A percentile compares a stretch with the other conserved stretches of the same genome.
Conservation (phyloP, 2,888 invertebrate species). For the Cecidostiba fungosa region DNA sequence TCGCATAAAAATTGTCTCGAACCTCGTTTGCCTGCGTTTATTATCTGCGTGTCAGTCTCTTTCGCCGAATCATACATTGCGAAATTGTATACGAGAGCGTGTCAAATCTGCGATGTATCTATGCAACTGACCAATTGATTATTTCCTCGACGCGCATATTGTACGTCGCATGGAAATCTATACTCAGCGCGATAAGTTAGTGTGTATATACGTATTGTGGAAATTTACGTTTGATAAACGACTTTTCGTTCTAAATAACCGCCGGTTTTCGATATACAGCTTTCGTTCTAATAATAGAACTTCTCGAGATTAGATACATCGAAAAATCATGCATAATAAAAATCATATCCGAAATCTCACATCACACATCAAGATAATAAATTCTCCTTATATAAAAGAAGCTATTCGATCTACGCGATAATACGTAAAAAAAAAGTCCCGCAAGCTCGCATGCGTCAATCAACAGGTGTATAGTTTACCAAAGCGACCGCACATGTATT, state of each 20-base stretch:
- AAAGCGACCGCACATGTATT: too few species aligned
- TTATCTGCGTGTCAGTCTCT: neutral
- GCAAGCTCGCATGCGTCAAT: too few species aligned
- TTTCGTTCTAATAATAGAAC: neutral
- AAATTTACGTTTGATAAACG: neutral
- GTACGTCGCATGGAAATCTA: neutral
- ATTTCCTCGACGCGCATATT: neutral
- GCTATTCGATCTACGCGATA: too few species aligned
- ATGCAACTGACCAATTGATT: neutral
- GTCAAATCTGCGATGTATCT: neutral
- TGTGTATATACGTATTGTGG: neutral
- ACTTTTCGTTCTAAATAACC: neutral
- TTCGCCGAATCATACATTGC: neutral
- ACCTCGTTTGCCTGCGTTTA: neutral
- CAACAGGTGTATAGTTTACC: too few species aligned
- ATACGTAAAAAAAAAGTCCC: too few species aligned
- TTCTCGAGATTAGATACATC: too few species aligned
- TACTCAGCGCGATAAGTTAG: neutral
- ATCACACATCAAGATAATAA: too few species aligned
- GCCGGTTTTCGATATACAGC: neutral
- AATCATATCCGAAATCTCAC: too few species aligned
- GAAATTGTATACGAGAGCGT: neutral
- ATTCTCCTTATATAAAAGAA: too few species aligned
- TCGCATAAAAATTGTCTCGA: neutral
- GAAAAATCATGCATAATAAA: too few species aligned